Conservation (phyloP, 1,140 invertebrate genomes). For the Phymorhynchus buccinoides region DNA sequence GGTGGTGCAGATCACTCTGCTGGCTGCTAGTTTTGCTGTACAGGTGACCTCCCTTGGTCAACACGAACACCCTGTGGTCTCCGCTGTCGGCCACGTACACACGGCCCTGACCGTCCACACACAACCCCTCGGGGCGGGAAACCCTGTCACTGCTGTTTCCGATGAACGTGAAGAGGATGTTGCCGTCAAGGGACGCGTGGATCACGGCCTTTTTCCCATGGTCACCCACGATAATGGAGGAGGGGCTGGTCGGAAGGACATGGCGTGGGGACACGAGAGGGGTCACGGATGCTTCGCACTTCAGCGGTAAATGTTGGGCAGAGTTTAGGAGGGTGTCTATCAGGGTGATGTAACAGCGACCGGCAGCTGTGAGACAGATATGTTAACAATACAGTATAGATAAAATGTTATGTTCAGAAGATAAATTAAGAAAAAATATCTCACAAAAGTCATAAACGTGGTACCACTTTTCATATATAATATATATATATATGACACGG, state of each 20-base stretch:
- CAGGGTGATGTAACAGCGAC: conserved; percentile 7
- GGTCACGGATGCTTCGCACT: neutral
- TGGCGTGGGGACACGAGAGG: conserved; percentile 32
- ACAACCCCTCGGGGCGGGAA: conserved; percentile 19
- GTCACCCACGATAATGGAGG: conserved; percentile 15
- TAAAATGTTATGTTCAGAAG: neutral
- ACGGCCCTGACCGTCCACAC: conserved; percentile 23
- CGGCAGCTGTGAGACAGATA: neutral
- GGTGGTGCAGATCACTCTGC: conserved; percentile 13
- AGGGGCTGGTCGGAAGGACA: neutral
- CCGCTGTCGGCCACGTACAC: conserved; percentile 15
- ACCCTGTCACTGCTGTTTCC: neutral
- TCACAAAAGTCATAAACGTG: too few relatives aligned
- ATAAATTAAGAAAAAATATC: too few relatives aligned
- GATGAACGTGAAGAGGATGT: conserved; percentile 25
- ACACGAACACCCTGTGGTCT: neutral
- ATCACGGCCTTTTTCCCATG: conserved; percentile 30
- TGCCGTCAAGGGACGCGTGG: conserved; percentile 5
- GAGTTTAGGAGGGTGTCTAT: neutral
- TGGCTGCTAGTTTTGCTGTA: conserved; percentile 4
- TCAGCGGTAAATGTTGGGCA: neutral
- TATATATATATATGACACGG: too few relatives aligned
- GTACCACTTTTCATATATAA: too few relatives aligned
- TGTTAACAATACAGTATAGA: neutral
- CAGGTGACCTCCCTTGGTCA: conserved; percentile 8